Percentiles rank a stretch among this genome's conserved stretches.
Conservation (phyloP, 2,888 invertebrate genomes). For the Drosophila seclusa region DNA sequence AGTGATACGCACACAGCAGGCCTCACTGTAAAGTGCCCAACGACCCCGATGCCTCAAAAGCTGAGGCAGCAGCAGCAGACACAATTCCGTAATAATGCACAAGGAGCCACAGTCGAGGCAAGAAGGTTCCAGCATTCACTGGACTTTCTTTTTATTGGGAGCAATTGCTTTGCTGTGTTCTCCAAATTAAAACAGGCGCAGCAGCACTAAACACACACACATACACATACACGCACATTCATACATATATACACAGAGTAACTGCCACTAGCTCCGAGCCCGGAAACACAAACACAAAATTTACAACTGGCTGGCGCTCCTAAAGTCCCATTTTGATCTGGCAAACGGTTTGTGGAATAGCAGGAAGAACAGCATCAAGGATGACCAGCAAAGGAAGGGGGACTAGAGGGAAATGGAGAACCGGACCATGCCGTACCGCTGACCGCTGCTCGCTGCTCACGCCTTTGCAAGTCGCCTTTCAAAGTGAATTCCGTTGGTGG, state of each 20-base stretch:
- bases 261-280: constrained; percentile 36
- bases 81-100: constrained; percentile 65
- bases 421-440: constrained; percentile 21
- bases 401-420: not conserved
- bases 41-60: constrained; percentile 17
- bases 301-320: constrained; percentile 59
- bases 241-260: not conserved
- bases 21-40: constrained; percentile 37
- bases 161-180: constrained; percentile 63
- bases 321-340: constrained; percentile 53
- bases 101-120: constrained; percentile 22
- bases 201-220: constrained; percentile 9
- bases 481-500: constrained; percentile 53
- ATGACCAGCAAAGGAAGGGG: not conserved
- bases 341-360: constrained; percentile 36
- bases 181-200: constrained; percentile 71
- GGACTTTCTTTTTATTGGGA: constrained; percentile 36
- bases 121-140: constrained; percentile 43
- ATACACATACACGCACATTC: not conserved
- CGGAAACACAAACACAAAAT: constrained; percentile 61
- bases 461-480: constrained; percentile 32
- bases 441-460: constrained; percentile 47
- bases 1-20: constrained; percentile 60
- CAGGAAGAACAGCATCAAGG: not conserved
- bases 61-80: constrained; percentile 12